Percentiles rank a stretch among this genome's conserved stretches.
Conservation (phyloP, 2,797 vertebrate genomes). For the Furcifer pardalis region DNA sequence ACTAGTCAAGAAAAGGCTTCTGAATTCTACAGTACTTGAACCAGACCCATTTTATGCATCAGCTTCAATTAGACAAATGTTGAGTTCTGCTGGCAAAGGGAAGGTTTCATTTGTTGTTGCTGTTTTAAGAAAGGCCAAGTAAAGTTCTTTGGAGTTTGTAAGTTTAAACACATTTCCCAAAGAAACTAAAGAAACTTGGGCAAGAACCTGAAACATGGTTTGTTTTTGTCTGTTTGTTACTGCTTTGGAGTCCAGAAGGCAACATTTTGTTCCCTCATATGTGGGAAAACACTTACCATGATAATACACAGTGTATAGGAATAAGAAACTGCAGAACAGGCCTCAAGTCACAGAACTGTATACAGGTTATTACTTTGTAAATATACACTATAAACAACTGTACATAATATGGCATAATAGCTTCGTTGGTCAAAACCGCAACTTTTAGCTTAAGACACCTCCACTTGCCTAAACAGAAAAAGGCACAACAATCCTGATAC, state of each 20-base stretch:
- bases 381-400: constrained; percentile 85
- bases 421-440: constrained; percentile 89
- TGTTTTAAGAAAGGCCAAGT: constrained; percentile 77
- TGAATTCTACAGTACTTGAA: constrained; percentile 80
- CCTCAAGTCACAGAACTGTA: constrained; percentile 75
- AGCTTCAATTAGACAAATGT: constrained; percentile 42
- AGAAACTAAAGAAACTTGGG: constrained; percentile 54
- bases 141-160: constrained; percentile 73
- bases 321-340: constrained; percentile 73
- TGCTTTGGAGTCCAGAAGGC: constrained; percentile 61
- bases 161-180: constrained; percentile 74
- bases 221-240: constrained; percentile 27
- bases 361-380: constrained; percentile 78
- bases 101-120: constrained; percentile 53
- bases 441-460: constrained; percentile 80
- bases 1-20: constrained; percentile 86
- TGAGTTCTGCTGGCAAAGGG: constrained; percentile 64
- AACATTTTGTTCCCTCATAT: constrained; percentile 55
- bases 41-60: constrained; percentile 56
- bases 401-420: constrained; percentile 86
- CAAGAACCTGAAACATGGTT: constrained; percentile 61
- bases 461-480: constrained; percentile 85
- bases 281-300: constrained; percentile 60
- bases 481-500: constrained; percentile 92
- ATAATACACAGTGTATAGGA: constrained; percentile 52